phyloP scores from a whole-genome alignment of 35 echinoderm and acorn worm species.

The Strongylocentrotus purpuratus region DNA sequence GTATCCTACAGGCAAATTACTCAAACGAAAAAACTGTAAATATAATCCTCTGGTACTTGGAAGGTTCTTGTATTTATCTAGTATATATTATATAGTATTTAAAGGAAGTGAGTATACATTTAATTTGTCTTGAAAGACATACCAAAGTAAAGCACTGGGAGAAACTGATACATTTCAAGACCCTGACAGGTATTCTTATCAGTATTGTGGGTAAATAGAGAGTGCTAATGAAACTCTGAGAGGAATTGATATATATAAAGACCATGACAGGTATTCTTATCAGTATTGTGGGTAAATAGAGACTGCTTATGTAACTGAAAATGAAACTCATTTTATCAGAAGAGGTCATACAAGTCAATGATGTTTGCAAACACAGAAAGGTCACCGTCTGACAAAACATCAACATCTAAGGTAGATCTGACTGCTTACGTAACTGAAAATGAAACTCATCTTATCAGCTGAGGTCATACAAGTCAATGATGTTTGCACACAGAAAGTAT shows the following conservation, averaged over 20 bases:
- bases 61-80: background rate
- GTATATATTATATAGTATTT: too few species aligned
- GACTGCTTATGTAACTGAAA: too few species aligned
- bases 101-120: background rate
- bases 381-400: constrained; percentile 25
- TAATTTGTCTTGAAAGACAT: background rate
- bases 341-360: background rate
- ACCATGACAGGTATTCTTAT: background rate
- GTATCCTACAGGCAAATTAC: background rate
- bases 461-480: background rate
- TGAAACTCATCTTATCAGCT: constrained; percentile 24
- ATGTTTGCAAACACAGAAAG: constrained; percentile 20
- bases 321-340: constrained; percentile 24
- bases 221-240: too few species aligned
- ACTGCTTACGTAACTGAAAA: constrained; percentile 20
- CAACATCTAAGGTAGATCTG: constrained; percentile 32
- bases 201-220: background rate
- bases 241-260: too few species aligned
- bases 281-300: background rate
- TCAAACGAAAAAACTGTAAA: too few species aligned
- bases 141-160: background rate
- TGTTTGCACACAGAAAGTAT: constrained; percentile 20
- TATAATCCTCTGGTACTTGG: background rate
- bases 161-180: too few species aligned
- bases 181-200: background rate